phyloP scores from a whole-genome alignment of 2,113 vertebrate species.

The Microcebus lehilahytsara region DNA sequence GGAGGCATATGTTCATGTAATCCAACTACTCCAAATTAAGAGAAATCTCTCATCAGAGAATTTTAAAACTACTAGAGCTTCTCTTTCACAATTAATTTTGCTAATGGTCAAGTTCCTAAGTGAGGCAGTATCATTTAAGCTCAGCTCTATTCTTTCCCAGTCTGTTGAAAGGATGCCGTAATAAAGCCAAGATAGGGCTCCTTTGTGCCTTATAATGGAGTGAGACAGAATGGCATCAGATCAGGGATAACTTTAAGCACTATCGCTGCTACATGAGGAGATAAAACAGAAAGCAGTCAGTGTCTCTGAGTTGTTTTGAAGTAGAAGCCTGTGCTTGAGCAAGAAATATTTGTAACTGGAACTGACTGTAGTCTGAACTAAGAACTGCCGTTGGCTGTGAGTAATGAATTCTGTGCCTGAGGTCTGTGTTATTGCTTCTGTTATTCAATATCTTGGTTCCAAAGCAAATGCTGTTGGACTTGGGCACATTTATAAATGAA shows the following conservation, averaged over 20 bases:
- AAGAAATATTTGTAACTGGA: slow-evolving; percentile 56
- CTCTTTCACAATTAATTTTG: slow-evolving; percentile 9
- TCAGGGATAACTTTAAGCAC: slow-evolving; percentile 60
- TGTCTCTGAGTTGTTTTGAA: slow-evolving; percentile 59
- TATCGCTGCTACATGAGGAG: slow-evolving; percentile 63
- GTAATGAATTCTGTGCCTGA: slow-evolving; percentile 1
- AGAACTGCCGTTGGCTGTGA: background rate
- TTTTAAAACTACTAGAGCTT: background rate
- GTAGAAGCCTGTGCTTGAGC: slow-evolving; percentile 7
- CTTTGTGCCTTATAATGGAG: slow-evolving; percentile 61
- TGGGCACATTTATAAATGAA: background rate
- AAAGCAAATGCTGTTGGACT: background rate
- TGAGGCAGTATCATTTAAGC: background rate
- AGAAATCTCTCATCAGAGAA: slow-evolving; percentile 53
- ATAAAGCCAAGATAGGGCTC: slow-evolving; percentile 45
- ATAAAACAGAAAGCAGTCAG: slow-evolving; percentile 60
- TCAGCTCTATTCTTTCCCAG: slow-evolving; percentile 22
- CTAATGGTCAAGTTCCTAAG: slow-evolving; percentile 36
- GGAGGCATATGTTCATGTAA: background rate
- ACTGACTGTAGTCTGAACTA: background rate
- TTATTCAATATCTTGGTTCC: slow-evolving; percentile 31
- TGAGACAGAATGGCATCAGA: slow-evolving; percentile 65
- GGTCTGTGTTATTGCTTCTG: slow-evolving; percentile 2
- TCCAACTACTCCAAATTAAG: slow-evolving; percentile 23
- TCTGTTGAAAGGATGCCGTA: slow-evolving; percentile 3